Base-by-base conservation (phyloP, 2,113 vertebrate species). In the Phrynocephalus versicolor region DNA sequence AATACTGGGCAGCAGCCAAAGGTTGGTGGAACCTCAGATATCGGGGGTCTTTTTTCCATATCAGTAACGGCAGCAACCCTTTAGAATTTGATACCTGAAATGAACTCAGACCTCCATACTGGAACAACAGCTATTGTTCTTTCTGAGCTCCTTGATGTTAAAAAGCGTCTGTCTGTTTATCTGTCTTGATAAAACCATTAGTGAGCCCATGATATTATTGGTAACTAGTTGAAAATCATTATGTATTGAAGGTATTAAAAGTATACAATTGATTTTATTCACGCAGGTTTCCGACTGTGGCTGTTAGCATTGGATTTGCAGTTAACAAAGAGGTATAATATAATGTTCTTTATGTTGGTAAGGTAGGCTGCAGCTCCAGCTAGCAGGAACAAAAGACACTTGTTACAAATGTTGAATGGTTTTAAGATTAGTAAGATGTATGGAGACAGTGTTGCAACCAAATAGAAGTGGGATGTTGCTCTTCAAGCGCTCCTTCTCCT, bases 281-380 rank as follows among this genome's bases (percentile, higher is more conserved):
- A 83, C 69, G 57, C 94, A 97, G 97, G 87, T 96, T 97, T 91
- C 97, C 97, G 23, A 97, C 97, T 25, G 97, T 98, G 91, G 97
- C 97, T 1, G 97, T 98, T 55, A 98, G 97, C 96, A 98, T 98
- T 90, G 97, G 97, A 85, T 97, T 98, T 95, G 97, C 97, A 87
- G 97, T 97, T 89, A 96, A 96, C 88, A 97, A 96, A 95, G 97
- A 98, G 97, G 97, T 98, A 96, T 37, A 91, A 82, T 75, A 55
- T 86, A 41, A 86, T 88, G 78, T 92, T 93, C 82, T 92, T 90
- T 92, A 90, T 88, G 92, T 93, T 89, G 58, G 79, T 93, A 85
- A 85, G 65, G 82, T 81, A 81, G 88, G 81, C 87, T 65, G 33
- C 90, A 85, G 33, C 84, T 91, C 87, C 71, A 90, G 88, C 71